Percentiles rank a stretch among this genome's conserved stretches.
Evolutionary conservation across 1,140 invertebrate species (phyloP).

Genomic region (Andricus grossulariae): DNA sequence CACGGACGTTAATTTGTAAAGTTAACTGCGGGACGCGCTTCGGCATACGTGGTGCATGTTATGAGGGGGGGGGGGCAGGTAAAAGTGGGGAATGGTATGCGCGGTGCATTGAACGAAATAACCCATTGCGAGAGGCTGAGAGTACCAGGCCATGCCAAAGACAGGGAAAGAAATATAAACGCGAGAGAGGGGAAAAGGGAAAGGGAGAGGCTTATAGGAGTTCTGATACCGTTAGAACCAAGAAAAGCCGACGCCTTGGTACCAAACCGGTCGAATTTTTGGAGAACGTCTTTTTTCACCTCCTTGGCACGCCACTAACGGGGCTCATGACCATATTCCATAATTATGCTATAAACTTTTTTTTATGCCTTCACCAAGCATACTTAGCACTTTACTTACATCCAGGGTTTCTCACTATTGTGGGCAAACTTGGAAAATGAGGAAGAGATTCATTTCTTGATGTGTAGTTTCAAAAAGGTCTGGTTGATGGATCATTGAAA

Average conservation of each 20-base stretch:
- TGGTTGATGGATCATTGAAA: no score
- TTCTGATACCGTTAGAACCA: conserved; percentile 48
- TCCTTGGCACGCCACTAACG: conserved; percentile 16
- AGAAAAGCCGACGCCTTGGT: conserved; percentile 30
- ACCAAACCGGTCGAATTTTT: conserved; percentile 47
- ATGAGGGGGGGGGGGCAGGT: not conserved
- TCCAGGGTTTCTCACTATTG: no score
- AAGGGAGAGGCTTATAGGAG: conserved; percentile 44
- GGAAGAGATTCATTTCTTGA: no score
- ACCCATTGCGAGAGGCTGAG: conserved; percentile 12
- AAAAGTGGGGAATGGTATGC: conserved; percentile 3
- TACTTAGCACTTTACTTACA: no score
- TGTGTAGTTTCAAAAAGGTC: no score
- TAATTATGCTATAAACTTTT: conserved; percentile 16
- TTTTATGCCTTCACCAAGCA: not conserved
- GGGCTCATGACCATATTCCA: conserved; percentile 17
- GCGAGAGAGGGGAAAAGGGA: not conserved
- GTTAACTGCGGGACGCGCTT: not conserved
- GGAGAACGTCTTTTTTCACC: conserved; percentile 41
- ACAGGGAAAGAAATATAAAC: conserved; percentile 15
- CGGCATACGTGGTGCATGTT: not conserved
- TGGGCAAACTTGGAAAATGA: no score
- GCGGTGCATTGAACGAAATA: conserved; percentile 29
- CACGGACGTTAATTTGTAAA: conserved; percentile 29
- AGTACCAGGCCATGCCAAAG: conserved; percentile 2